A percentile compares a stretch with the other conserved stretches of the same genome.
Evolutionary conservation across 2,888 invertebrate genomes (phyloP).

Genomic region (Eristalis arbustorum): DNA sequence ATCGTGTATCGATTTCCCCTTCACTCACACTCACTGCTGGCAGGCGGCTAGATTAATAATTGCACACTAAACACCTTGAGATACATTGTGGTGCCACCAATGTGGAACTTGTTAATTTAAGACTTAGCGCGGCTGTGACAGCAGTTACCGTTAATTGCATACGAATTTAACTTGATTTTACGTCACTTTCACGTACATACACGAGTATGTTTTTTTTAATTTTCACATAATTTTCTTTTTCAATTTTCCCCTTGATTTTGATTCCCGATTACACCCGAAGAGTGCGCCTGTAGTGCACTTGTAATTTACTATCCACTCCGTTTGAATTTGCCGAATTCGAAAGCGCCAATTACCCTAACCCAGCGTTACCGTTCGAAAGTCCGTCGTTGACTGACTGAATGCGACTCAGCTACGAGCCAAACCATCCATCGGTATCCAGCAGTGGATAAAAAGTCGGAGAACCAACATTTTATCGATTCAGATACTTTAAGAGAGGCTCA

Average conservation of each 20-base stretch:
- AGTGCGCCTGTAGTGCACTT: slow-evolving; percentile 1
- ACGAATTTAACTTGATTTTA: not conserved
- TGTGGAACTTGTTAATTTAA: slow-evolving; percentile 11
- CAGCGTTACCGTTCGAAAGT: slow-evolving; percentile 46
- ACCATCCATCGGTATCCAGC: slow-evolving; percentile 3
- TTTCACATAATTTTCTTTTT: not conserved
- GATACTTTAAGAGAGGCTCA: not conserved
- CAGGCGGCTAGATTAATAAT: not conserved
- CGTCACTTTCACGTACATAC: slow-evolving; percentile 18
- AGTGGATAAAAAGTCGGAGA: slow-evolving; percentile 8
- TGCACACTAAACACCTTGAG: not conserved
- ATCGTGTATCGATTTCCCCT: slow-evolving; percentile 52
- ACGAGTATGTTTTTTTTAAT: not conserved
- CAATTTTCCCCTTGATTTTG: not conserved
- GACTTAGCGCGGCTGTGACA: not conserved
- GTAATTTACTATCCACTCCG: slow-evolving; percentile 24
- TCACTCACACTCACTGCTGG: slow-evolving; percentile 15
- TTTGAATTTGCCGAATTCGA: slow-evolving; percentile 11
- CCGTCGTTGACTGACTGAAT: slow-evolving; percentile 56
- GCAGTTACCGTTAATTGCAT: slow-evolving; percentile 1
- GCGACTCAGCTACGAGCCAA: not conserved
- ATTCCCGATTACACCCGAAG: not conserved
- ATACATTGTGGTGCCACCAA: not conserved
- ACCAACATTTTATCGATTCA: slow-evolving; percentile 21
- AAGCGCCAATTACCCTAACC: slow-evolving; percentile 21